Conservation (phyloP, 2,113 vertebrate species). For the Anhinga rufa region DNA sequence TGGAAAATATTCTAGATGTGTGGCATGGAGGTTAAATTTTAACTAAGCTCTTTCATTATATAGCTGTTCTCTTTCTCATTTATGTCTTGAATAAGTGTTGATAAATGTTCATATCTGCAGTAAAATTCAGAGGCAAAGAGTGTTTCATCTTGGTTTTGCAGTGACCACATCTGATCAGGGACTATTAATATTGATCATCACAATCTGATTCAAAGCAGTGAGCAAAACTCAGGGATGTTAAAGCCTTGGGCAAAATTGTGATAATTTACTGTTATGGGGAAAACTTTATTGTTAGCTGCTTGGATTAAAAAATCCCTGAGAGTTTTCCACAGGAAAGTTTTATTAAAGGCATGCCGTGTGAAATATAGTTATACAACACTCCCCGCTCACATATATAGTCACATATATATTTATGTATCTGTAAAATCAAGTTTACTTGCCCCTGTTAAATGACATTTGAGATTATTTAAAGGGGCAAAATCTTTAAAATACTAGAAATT, state of each 20-base stretch:
- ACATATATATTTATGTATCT: neutral
- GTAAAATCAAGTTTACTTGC: constrained; percentile 4
- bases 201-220: constrained; percentile 17
- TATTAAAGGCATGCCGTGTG: neutral
- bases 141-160: constrained; percentile 3
- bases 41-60: neutral
- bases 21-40: constrained; percentile 20
- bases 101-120: constrained; percentile 32
- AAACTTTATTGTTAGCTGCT: neutral
- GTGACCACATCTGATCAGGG: constrained; percentile 13
- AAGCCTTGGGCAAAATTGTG: neutral
- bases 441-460: neutral
- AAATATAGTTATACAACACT: neutral
- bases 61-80: constrained; percentile 17
- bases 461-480: neutral
- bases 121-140: constrained; percentile 10
- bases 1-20: neutral
- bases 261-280: constrained; percentile 11
- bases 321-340: neutral
- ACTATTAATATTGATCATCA: constrained; percentile 53
- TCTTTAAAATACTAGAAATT: neutral
- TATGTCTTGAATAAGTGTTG: neutral
- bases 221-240: neutral
- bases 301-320: constrained; percentile 23
- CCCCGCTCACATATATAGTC: neutral